Percentiles rank a stretch among this genome's conserved stretches.
Evolutionary conservation across 2,888 invertebrate species (phyloP).

Genomic region (Eristalis pertinax): DNA sequence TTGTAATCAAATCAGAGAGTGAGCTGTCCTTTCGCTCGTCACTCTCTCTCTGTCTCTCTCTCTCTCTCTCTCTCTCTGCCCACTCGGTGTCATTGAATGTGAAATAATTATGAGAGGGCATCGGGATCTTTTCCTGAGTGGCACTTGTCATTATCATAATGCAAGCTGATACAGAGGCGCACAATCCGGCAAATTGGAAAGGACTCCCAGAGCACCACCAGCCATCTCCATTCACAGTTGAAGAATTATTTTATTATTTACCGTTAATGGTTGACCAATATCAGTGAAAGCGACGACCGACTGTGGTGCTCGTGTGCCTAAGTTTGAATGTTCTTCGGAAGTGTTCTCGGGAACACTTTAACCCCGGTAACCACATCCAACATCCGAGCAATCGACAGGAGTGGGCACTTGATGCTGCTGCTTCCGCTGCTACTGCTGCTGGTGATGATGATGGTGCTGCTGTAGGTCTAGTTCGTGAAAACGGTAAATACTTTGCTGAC

Average conservation of each 20-base stretch:
- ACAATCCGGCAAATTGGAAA: conserved; percentile 3
- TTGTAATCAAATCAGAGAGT: conserved; percentile 65
- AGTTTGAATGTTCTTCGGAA: conserved; percentile 35
- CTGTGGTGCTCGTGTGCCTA: conserved; percentile 15
- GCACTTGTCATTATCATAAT: conserved; percentile 58
- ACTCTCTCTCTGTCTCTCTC: too few relatives aligned
- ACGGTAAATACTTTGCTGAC: conserved; percentile 34
- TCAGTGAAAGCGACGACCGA: background rate
- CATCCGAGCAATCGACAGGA: background rate
- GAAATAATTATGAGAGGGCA: conserved; percentile 66
- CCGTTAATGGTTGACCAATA: conserved; percentile 60
- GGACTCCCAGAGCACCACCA: background rate
- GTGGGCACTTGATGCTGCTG: background rate
- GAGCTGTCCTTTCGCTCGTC: too few relatives aligned
- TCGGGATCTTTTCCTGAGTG: conserved; percentile 34
- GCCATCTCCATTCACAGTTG: background rate
- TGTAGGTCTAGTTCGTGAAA: conserved; percentile 4
- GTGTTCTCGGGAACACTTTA: conserved; percentile 21
- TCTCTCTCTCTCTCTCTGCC: too few relatives aligned
- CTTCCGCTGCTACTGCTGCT: background rate
- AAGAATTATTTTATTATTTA: conserved; percentile 59
- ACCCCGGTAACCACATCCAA: background rate
- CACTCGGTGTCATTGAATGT: conserved; percentile 50
- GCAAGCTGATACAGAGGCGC: background rate
- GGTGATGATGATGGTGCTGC: background rate